Percentiles rank a stretch among this genome's conserved stretches.
These are phyloP conservation scores for Pseudachorutes palmiensis DNA, from an alignment of 1,140 invertebrate genomes.

Conservation along the genomic window DNA sequence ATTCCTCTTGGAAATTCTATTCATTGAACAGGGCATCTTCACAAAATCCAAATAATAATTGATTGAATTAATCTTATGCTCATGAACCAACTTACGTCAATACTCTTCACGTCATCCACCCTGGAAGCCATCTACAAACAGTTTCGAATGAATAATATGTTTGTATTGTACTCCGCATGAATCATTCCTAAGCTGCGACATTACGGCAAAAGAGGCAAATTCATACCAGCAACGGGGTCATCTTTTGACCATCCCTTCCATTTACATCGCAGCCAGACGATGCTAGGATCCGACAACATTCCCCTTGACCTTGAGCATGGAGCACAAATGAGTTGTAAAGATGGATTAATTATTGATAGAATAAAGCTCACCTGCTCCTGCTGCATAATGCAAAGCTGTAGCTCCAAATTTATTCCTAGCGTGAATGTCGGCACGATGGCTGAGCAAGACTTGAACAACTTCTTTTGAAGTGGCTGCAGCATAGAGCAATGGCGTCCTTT, in stretches of 20 bases:
- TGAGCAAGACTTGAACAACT: slow-evolving; percentile 33
- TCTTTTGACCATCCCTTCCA: slow-evolving; percentile 35
- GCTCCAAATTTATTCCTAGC: slow-evolving; percentile 37
- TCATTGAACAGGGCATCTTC: background rate
- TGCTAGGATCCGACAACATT: slow-evolving; percentile 31
- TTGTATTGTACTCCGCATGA: too few species aligned
- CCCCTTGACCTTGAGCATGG: slow-evolving; percentile 32
- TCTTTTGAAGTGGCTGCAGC: slow-evolving; percentile 33
- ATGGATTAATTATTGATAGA: too few species aligned
- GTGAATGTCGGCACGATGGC: slow-evolving; percentile 32
- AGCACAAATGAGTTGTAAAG: background rate
- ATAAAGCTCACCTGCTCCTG: slow-evolving; percentile 32
- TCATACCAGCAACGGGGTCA: slow-evolving; percentile 31
- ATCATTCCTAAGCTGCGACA: too few species aligned
- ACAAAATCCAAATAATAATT: background rate
- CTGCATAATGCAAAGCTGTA: slow-evolving; percentile 36
- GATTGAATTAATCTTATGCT: background rate
- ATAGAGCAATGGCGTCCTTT: slow-evolving; percentile 34
- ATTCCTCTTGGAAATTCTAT: too few species aligned
- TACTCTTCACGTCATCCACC: slow-evolving; percentile 37
- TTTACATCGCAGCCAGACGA: slow-evolving; percentile 35
- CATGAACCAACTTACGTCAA: slow-evolving; percentile 30
- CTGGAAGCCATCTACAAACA: slow-evolving; percentile 28
- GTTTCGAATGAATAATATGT: background rate
- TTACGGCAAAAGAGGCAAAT: background rate